Conservation (phyloP, 64 coral and sea anemone genomes). For the Acropora tenuis region DNA sequence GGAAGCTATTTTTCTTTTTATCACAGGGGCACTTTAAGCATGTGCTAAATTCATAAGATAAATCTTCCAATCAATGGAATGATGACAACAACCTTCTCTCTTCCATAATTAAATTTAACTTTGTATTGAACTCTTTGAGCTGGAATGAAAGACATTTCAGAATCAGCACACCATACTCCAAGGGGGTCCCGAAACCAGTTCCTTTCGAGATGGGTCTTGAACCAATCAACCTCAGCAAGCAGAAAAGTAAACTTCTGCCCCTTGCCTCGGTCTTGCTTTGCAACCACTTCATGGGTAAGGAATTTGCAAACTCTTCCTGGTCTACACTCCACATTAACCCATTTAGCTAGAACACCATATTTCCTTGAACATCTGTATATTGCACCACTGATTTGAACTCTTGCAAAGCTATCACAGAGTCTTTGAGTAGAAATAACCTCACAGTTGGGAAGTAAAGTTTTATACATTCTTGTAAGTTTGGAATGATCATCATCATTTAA, state of each 20-base stretch:
- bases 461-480: too few relatives aligned
- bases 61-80: neutral
- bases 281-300: neutral
- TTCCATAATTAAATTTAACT: slow-evolving; percentile 34
- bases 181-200: too few relatives aligned
- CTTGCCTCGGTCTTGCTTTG: neutral
- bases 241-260: neutral
- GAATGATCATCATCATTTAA: slow-evolving; percentile 1
- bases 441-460: too few relatives aligned
- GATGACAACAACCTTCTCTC: neutral
- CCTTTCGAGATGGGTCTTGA: too few relatives aligned
- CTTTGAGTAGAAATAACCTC: too few relatives aligned
- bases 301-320: slow-evolving; percentile 15
- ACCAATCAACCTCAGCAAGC: neutral
- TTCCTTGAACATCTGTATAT: neutral
- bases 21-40: too few relatives aligned
- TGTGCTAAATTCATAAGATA: neutral
- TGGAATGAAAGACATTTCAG: too few relatives aligned
- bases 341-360: slow-evolving; percentile 8
- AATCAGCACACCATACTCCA: too few relatives aligned
- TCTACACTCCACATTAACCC: slow-evolving; percentile 7
- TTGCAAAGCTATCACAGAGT: neutral
- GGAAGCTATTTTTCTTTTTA: neutral
- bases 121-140: slow-evolving; percentile 14
- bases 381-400: slow-evolving; percentile 1